Conservation (phyloP, 2,113 vertebrate species). For the Lycocorax pyrrhopterus region DNA sequence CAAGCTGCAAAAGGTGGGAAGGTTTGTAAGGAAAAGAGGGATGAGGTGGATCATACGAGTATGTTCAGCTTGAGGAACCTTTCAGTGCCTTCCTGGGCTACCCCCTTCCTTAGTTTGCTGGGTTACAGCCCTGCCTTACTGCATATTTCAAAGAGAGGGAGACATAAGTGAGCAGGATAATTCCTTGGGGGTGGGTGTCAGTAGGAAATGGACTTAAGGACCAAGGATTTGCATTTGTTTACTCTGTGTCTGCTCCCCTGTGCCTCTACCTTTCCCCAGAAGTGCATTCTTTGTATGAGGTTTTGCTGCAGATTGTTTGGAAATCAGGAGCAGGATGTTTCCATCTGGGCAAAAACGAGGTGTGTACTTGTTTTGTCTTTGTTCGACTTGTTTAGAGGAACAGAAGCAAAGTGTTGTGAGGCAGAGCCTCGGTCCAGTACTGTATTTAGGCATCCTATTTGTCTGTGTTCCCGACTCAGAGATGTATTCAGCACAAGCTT, state of each 20-base stretch:
- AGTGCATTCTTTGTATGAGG: background rate
- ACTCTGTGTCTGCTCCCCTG: background rate
- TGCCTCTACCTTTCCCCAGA: background rate
- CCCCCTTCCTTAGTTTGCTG: background rate
- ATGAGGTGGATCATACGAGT: background rate
- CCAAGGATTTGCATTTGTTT: background rate
- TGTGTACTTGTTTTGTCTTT: background rate
- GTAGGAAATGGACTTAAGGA: background rate
- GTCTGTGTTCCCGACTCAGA: background rate
- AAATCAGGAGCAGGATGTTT: background rate
- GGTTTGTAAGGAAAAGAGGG: background rate
- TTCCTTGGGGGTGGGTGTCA: background rate
- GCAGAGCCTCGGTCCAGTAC: background rate
- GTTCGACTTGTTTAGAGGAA: fast-evolving
- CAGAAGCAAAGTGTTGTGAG: background rate
- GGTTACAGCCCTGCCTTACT: background rate
- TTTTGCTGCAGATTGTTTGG: background rate
- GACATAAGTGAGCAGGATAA: background rate
- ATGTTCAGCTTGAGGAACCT: background rate
- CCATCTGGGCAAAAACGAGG: background rate
- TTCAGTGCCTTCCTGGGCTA: background rate
- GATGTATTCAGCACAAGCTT: background rate
- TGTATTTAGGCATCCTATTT: background rate
- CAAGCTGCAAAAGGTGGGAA: background rate
- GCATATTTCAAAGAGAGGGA: background rate